phyloP scores from a whole-genome alignment of 64 coral and sea anemone species.

The Pocillopora verrucosa region DNA sequence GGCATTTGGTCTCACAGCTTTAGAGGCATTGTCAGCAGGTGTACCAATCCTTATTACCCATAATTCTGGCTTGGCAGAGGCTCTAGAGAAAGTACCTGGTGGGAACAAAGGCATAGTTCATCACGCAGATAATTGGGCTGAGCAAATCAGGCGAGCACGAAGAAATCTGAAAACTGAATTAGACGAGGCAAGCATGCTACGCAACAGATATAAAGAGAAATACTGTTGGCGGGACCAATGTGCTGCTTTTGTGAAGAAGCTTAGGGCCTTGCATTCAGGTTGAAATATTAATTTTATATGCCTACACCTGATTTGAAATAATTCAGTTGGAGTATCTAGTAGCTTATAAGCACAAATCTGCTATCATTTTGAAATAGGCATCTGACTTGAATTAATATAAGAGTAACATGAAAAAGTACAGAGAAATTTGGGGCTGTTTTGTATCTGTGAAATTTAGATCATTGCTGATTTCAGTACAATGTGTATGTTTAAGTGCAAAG shows the following conservation, averaged over 20 bases:
- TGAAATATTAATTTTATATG: neutral
- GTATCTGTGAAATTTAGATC: too few relatives aligned
- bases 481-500: too few relatives aligned
- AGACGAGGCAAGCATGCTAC: neutral
- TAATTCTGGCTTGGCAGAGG: neutral
- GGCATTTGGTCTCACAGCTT: neutral
- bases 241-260: neutral
- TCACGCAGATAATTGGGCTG: neutral
- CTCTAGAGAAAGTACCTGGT: neutral
- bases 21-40: constrained; percentile 16
- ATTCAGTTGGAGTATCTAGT: too few relatives aligned
- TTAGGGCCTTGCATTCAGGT: neutral
- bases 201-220: neutral
- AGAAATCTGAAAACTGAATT: neutral
- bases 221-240: neutral
- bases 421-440: too few relatives aligned
- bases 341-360: too few relatives aligned
- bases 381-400: too few relatives aligned
- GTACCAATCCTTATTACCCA: constrained; percentile 4
- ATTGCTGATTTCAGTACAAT: too few relatives aligned
- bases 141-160: neutral
- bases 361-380: too few relatives aligned
- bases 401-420: too few relatives aligned
- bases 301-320: too few relatives aligned
- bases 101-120: neutral